Evolutionary conservation across 2,797 vertebrate species (phyloP).

Genomic region (Petrocephalus sullivani): DNA sequence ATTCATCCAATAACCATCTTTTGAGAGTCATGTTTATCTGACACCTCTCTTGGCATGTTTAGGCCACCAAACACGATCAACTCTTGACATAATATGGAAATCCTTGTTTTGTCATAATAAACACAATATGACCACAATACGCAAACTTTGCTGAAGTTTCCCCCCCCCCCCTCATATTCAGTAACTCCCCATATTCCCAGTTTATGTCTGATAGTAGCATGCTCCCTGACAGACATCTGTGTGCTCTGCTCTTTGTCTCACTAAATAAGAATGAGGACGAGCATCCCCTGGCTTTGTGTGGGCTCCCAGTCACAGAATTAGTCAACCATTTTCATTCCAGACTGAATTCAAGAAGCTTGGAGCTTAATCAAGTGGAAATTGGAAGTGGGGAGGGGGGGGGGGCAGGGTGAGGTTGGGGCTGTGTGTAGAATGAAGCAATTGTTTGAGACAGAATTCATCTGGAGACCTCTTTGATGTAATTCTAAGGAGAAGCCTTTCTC

Average conservation of each 20-base stretch:
- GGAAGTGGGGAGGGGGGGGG: slow-evolving; percentile 51
- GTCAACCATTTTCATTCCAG: slow-evolving; percentile 62
- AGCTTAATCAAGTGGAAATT: slow-evolving; percentile 75
- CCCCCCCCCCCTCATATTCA: background rate
- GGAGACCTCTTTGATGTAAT: slow-evolving; percentile 63
- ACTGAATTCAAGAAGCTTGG: slow-evolving; percentile 61
- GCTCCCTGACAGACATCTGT: background rate
- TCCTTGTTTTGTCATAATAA: background rate
- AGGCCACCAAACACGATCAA: background rate
- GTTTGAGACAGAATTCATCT: slow-evolving; percentile 66
- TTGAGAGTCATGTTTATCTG: background rate
- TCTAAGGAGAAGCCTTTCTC: slow-evolving; percentile 22
- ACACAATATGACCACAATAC: background rate
- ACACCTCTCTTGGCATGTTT: background rate
- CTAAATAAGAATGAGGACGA: slow-evolving; percentile 16
- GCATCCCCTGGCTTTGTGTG: slow-evolving; percentile 43
- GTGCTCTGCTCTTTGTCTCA: background rate
- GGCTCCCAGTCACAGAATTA: slow-evolving; percentile 51
- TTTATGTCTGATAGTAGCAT: background rate
- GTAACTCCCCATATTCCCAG: background rate
- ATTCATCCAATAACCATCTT: background rate
- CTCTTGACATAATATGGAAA: background rate
- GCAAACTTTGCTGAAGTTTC: background rate
- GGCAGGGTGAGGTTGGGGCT: slow-evolving; percentile 35
- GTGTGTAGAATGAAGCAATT: slow-evolving; percentile 67